Evolutionary conservation across 2,113 vertebrate species (phyloP).

Genomic region (Sylvietta virens): DNA sequence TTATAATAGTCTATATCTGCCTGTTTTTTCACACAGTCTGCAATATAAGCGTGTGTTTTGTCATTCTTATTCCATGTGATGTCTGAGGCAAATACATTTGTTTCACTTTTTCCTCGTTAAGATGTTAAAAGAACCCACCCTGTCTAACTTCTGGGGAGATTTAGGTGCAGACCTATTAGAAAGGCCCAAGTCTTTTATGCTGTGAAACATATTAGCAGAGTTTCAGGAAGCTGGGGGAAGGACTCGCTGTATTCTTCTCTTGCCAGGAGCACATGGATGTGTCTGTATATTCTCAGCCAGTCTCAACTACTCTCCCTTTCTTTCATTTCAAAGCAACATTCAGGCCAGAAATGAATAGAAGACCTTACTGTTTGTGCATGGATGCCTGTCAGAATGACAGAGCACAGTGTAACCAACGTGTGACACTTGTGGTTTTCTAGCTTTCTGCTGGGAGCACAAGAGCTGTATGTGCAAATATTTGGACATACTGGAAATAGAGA

Average conservation of each 20-base stretch:
- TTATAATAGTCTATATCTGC: neutral
- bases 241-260: fast-evolving
- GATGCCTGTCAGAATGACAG: neutral
- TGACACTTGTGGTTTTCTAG: neutral
- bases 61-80: neutral
- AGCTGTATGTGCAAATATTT: neutral
- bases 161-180: neutral
- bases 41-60: fast-evolving
- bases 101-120: neutral
- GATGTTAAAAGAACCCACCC: fast-evolving
- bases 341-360: neutral
- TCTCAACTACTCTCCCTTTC: neutral
- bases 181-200: neutral
- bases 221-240: neutral
- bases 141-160: neutral
- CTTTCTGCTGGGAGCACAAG: neutral
- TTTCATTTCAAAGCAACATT: neutral
- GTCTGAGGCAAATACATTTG: neutral
- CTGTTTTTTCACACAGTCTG: neutral
- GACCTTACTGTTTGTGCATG: neutral
- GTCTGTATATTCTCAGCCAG: neutral
- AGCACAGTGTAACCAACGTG: neutral
- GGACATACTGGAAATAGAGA: neutral
- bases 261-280: neutral
- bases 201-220: neutral